Conservation (phyloP, 2,888 invertebrate species). For the Pheosia gnoma region DNA sequence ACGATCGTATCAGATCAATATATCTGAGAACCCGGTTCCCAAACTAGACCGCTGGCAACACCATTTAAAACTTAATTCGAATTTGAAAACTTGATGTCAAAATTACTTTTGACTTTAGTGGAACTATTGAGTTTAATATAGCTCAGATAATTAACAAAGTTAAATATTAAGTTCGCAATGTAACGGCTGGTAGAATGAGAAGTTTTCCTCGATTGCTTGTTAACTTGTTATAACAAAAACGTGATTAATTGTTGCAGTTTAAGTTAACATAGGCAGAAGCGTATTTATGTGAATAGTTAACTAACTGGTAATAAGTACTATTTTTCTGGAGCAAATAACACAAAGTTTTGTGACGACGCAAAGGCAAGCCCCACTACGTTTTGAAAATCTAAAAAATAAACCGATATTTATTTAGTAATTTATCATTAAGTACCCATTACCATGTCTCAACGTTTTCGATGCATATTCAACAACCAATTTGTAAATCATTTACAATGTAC, state of each 20-base stretch:
- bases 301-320: too few species aligned
- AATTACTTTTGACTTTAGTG: constrained; percentile 21
- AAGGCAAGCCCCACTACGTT: too few species aligned
- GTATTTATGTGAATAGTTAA: too few species aligned
- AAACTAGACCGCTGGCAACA: not conserved
- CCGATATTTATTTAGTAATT: too few species aligned
- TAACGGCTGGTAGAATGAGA: not conserved
- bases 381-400: too few species aligned
- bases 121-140: constrained; percentile 10
- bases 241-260: not conserved
- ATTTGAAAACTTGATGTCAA: constrained; percentile 36
- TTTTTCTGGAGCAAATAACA: too few species aligned
- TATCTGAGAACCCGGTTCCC: too few species aligned
- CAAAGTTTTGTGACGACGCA: too few species aligned
- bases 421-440: too few species aligned
- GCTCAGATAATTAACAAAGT: constrained; percentile 4
- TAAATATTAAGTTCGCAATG: constrained; percentile 2
- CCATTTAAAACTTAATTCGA: constrained; percentile 34
- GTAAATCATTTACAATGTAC: not conserved
- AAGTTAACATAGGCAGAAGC: not conserved
- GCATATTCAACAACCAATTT: too few species aligned
- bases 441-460: too few species aligned
- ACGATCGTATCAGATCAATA: too few species aligned
- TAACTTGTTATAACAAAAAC: not conserved
- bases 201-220: not conserved